A percentile compares a stretch with the other conserved stretches of the same genome.
Evolutionary conservation across 2,797 vertebrate species (phyloP).

Genomic region (Crocodylus rhombifer): DNA sequence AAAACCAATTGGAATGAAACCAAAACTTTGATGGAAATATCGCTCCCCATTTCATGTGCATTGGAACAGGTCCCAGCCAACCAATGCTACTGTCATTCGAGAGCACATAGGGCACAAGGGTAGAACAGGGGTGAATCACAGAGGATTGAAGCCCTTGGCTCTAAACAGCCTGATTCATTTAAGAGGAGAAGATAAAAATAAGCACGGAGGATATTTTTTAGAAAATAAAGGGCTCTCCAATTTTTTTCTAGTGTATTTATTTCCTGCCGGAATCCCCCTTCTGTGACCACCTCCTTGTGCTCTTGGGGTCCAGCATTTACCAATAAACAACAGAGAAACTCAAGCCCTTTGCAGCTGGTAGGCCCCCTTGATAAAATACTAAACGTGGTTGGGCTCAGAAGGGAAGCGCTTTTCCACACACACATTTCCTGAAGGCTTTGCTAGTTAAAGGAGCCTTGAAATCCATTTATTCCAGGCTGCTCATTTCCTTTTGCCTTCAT

Average conservation of each 20-base stretch:
- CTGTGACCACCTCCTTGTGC: neutral
- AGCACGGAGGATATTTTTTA: neutral
- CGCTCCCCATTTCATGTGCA: fast-evolving
- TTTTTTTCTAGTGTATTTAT: neutral
- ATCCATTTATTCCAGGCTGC: conserved; percentile 41
- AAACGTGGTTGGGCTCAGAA: conserved; percentile 13
- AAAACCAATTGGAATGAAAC: neutral
- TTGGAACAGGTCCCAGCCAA: neutral
- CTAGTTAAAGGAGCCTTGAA: conserved; percentile 61
- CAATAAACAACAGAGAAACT: neutral
- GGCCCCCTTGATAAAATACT: fast-evolving
- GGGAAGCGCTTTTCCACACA: conserved; percentile 51
- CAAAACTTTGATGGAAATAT: neutral
- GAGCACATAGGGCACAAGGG: too few species aligned
- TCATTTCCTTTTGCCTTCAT: neutral
- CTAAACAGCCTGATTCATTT: fast-evolving
- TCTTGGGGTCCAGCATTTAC: fast-evolving
- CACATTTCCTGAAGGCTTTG: conserved; percentile 51
- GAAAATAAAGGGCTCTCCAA: neutral
- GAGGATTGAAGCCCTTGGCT: neutral
- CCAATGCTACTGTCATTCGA: fast-evolving
- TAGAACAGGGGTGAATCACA: fast-evolving
- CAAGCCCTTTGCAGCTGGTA: fast-evolving
- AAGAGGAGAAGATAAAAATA: fast-evolving
- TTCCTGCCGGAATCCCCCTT: neutral